These are phyloP conservation scores for Rallus crepitans DNA, from an alignment of 2,797 vertebrate species.

Conservation along the genomic window DNA sequence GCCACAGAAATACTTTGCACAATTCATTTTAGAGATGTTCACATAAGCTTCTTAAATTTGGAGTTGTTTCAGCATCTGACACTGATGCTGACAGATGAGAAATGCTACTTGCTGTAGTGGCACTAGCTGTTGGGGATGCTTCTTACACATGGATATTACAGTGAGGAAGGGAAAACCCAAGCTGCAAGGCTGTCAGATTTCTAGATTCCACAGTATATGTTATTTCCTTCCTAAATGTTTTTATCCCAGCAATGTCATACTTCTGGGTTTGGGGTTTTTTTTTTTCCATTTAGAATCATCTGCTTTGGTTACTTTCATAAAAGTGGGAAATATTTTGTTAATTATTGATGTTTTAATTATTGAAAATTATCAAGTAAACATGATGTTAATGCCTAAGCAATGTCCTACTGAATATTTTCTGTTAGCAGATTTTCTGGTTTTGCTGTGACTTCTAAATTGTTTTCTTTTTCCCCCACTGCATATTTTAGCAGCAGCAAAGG, in stretches of 20 bases:
- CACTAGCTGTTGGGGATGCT: not conserved
- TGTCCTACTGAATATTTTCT: not conserved
- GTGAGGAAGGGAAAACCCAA: not conserved
- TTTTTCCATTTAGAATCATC: not conserved
- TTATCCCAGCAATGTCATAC: not conserved
- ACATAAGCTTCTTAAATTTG: not conserved
- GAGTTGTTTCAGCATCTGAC: not conserved
- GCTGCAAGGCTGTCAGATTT: not conserved
- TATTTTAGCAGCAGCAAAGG: not conserved
- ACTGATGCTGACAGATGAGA: not conserved
- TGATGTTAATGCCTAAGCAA: not conserved
- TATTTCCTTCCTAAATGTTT: not conserved
- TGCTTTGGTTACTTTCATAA: not conserved
- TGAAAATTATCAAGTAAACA: not conserved
- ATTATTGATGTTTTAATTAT: not conserved
- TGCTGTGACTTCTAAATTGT: not conserved
- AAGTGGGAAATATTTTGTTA: not conserved
- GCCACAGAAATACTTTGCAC: not conserved
- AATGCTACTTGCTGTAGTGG: not conserved
- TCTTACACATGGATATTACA: not conserved
- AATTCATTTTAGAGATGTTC: not conserved
- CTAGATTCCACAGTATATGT: not conserved
- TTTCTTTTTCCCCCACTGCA: not conserved
- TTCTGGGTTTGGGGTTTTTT: not conserved
- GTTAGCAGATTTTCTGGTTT: not conserved